A percentile compares a stretch with the other conserved stretches of the same genome.
phyloP scores from a whole-genome alignment of 1,140 invertebrate genomes.

The Cataglyphis hispanica region DNA sequence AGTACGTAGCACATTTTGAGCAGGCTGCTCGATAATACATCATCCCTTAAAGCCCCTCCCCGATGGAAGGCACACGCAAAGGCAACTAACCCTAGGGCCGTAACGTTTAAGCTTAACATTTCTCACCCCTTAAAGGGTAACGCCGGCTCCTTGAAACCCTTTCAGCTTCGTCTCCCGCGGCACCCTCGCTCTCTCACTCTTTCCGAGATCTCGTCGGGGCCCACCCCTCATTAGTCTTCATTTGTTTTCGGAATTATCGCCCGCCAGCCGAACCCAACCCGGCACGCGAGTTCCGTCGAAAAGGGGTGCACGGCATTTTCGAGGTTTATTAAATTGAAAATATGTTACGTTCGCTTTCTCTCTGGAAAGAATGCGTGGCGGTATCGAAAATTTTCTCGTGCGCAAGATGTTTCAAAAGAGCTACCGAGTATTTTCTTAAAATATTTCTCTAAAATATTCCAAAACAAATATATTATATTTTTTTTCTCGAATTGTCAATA shows the following conservation, averaged over 20 bases:
- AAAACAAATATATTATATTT: neutral
- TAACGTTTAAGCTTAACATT: slow-evolving; percentile 86
- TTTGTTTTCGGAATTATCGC: slow-evolving; percentile 87
- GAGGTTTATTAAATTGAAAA: slow-evolving; percentile 86
- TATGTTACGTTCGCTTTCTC: slow-evolving; percentile 76
- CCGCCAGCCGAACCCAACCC: slow-evolving; percentile 76
- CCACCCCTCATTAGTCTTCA: slow-evolving; percentile 87
- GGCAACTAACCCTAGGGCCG: slow-evolving; percentile 84
- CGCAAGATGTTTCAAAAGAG: neutral
- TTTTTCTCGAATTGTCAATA: neutral
- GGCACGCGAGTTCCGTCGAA: slow-evolving; percentile 79
- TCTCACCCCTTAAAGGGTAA: slow-evolving; percentile 85
- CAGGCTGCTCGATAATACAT: slow-evolving; percentile 84
- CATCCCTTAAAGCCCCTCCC: slow-evolving; percentile 83
- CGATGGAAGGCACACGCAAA: slow-evolving; percentile 75
- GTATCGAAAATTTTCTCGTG: slow-evolving; percentile 25
- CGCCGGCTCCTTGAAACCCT: slow-evolving; percentile 84
- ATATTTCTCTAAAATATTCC: neutral
- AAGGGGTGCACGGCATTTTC: slow-evolving; percentile 77
- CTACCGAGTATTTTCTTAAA: neutral
- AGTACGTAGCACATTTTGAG: slow-evolving; percentile 79
- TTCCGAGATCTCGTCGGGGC: slow-evolving; percentile 73
- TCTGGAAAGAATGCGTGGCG: slow-evolving; percentile 49
- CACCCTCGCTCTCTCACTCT: slow-evolving; percentile 74
- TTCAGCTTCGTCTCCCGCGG: slow-evolving; percentile 75